Evolutionary conservation across 1,140 invertebrate species (phyloP).

Genomic region (Colletes gigas): DNA sequence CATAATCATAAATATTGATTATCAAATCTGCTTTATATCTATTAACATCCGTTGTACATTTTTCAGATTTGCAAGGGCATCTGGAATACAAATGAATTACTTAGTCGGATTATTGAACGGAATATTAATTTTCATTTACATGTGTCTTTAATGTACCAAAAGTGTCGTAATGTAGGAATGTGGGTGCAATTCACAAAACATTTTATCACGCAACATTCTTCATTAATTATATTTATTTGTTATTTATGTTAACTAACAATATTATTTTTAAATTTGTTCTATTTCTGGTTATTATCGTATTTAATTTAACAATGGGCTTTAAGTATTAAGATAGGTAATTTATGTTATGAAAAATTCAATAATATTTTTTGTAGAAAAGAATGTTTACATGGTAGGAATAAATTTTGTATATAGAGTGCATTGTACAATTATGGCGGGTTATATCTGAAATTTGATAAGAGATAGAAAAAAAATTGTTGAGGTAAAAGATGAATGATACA

Average conservation of each 20-base stretch:
- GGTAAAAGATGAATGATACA: too few relatives aligned
- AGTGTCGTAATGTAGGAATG: background rate
- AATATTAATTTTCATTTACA: constrained; percentile 68
- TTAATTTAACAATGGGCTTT: constrained; percentile 13
- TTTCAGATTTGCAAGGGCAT: constrained; percentile 58
- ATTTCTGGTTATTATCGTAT: background rate
- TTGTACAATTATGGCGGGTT: too few relatives aligned
- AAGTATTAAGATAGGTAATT: background rate
- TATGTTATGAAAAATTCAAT: background rate
- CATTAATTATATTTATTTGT: constrained; percentile 26
- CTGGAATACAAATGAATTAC: constrained; percentile 68
- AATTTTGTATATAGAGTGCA: background rate
- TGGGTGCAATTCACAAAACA: background rate
- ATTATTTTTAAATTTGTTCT: background rate
- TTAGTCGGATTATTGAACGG: constrained; percentile 69
- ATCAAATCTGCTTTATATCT: background rate
- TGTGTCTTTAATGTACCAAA: constrained; percentile 62
- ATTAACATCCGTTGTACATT: constrained; percentile 12
- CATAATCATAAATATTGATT: background rate
- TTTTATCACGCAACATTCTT: background rate
- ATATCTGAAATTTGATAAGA: too few relatives aligned
- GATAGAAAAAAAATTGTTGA: too few relatives aligned
- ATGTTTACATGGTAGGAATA: background rate
- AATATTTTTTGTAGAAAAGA: background rate
- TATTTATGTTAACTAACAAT: constrained; percentile 19